Evolutionary conservation across 2,797 vertebrate species (phyloP).

Genomic region (Alectoris magna): DNA sequence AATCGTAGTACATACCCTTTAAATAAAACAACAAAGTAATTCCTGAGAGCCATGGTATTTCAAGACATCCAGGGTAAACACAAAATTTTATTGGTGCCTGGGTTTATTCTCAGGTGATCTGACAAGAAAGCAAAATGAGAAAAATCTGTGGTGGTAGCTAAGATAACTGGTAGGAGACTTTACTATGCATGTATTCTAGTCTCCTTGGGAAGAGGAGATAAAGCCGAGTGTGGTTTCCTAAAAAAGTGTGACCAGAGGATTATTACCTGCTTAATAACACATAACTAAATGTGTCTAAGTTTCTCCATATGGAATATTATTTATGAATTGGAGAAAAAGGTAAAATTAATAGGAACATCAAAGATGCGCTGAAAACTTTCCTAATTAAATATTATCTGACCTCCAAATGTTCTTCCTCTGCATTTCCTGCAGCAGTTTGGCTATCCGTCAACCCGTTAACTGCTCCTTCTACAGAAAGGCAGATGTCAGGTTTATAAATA

Average conservation of each 20-base stretch:
- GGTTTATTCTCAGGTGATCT: constrained; percentile 19
- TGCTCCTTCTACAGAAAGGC: constrained; percentile 28
- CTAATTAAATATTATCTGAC: constrained; percentile 49
- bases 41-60: constrained; percentile 68
- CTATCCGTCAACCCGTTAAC: constrained; percentile 21
- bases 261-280: constrained; percentile 60
- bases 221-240: constrained; percentile 39
- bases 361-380: constrained; percentile 51
- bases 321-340: constrained; percentile 33
- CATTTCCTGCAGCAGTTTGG: constrained; percentile 55
- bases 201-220: not conserved
- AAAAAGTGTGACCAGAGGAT: constrained; percentile 36
- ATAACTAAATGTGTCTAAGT: not conserved
- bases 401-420: constrained; percentile 47
- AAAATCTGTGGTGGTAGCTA: not conserved
- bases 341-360: constrained; percentile 47
- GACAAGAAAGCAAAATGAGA: not conserved
- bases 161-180: not conserved
- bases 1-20: constrained; percentile 45
- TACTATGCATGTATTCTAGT: not conserved
- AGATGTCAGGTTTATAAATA: constrained; percentile 67
- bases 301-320: constrained; percentile 55
- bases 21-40: constrained; percentile 63
- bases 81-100: constrained; percentile 44
- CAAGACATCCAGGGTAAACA: constrained; percentile 61